Evolutionary conservation across 2,888 invertebrate genomes (phyloP).

Genomic region (Omphaloscelis lunosa): DNA sequence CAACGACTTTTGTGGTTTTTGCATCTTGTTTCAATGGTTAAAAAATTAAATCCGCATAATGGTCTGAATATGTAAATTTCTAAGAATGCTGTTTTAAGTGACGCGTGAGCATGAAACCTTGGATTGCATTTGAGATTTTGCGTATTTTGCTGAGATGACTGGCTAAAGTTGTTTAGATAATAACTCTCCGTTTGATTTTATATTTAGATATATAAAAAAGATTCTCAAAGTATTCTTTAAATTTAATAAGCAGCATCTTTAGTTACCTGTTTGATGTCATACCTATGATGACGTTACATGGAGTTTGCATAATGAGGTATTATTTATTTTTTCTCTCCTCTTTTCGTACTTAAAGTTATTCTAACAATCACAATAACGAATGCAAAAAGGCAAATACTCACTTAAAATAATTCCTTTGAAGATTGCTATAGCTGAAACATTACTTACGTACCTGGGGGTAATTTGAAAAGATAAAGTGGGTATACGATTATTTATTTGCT

Average conservation of each 20-base stretch:
- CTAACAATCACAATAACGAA: background rate
- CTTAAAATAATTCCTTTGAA: background rate
- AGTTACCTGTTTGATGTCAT: background rate
- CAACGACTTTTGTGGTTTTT: background rate
- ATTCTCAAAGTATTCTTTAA: background rate
- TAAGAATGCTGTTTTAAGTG: constrained; percentile 15
- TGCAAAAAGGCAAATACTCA: background rate
- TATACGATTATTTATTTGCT: background rate
- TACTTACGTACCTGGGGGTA: background rate
- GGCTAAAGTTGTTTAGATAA: constrained; percentile 19
- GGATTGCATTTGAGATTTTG: constrained; percentile 16
- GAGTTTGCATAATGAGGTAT: background rate
- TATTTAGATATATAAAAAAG: constrained; percentile 16
- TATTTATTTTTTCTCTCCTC: background rate
- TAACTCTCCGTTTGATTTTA: constrained; percentile 1
- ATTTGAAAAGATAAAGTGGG: background rate
- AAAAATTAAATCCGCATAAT: background rate
- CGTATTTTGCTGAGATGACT: constrained; percentile 16
- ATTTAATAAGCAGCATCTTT: constrained; percentile 4
- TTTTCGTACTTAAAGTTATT: background rate
- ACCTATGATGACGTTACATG: background rate
- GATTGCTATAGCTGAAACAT: background rate
- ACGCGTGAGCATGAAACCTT: constrained; percentile 39
- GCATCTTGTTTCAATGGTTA: background rate
- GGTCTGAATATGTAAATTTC: constrained; percentile 8